Evolutionary conservation across 2,797 vertebrate genomes (phyloP), one percentile per base, ranked within the genome.

Genomic region (Myotis pilosus): DNA sequence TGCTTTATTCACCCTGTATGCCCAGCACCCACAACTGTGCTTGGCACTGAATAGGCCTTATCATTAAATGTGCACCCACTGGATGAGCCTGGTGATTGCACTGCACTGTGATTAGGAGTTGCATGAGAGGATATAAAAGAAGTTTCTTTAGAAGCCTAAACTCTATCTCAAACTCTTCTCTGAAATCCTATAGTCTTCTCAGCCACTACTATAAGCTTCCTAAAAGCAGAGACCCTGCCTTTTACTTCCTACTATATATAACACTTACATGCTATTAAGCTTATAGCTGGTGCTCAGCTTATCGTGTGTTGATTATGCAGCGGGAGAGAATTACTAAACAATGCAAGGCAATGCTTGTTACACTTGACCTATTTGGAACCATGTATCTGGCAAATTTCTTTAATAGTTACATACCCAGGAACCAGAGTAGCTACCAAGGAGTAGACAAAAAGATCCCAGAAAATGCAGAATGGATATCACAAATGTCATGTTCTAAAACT

Each of bases 401-500:
- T 91, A 79, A 41, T 72, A 20, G 30, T 47, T 91, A 81, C 51
- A 53, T n/a, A 91, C 36, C 33, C 57, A 82, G 69, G 84, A 90
- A 79, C 60, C 79, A 91, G 41, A 91, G n/a, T 25, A 74, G 57
- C 76, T 80, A 87, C 38, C 78, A 92, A 92, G 44, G 69, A 72
- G 38, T 13, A 80, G 60, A 78, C 8, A 75, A 89, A 81, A 62
- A 62, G 47, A 80, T 55, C 5, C 28, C 78, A 90, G 74, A 76
- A 92, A 90, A 87, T 25, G 33, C 17, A 64, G 87, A 90, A 82
- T 33, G 60, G 20, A 44, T 36, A 22, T 33, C 9, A 69, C 16
- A 88, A 53, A 82, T 41, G 64, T 23, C 41, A 49, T 79, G 78
- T 55, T 76, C 44, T 71, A 64, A 93, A 84, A 80, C 28, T 55